Percentiles rank a stretch among this genome's conserved stretches.
Conservation (phyloP, 2,888 invertebrate genomes). For the Lumbricus terrestris region DNA sequence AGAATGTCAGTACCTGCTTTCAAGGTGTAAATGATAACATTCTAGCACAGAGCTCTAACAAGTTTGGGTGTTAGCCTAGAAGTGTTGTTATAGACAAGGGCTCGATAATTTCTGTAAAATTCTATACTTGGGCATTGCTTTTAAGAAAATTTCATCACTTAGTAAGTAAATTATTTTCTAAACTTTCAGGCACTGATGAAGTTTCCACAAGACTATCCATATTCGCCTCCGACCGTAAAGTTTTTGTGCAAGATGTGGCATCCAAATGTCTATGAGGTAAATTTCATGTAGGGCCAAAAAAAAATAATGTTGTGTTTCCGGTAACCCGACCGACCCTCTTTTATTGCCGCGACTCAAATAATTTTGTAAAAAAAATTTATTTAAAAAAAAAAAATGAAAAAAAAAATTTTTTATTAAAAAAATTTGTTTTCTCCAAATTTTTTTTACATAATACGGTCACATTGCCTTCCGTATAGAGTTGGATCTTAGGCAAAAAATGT, state of each 20-base stretch:
- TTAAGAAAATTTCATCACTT: background rate
- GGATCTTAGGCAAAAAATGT: no score
- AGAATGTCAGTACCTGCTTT: background rate
- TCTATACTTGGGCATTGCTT: background rate
- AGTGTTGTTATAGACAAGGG: no score
- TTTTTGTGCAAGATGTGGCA: slow-evolving; percentile 99
- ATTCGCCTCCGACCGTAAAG: slow-evolving; percentile 92
- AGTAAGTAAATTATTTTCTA: background rate
- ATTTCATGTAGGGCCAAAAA: no score
- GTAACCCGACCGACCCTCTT: no score
- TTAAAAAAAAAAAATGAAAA: no score
- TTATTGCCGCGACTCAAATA: no score
- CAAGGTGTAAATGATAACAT: background rate
- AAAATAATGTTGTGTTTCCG: no score
- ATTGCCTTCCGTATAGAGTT: no score
- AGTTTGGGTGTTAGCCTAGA: background rate
- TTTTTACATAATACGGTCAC: no score
- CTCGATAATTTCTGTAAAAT: background rate
- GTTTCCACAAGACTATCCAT: slow-evolving; percentile 97
- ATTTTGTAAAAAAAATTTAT: no score
- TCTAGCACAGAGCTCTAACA: background rate
- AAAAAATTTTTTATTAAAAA: no score
- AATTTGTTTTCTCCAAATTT: no score
- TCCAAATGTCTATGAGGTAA: slow-evolving; percentile 99
- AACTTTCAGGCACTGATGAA: slow-evolving; percentile 89